Evolutionary conservation across 2,888 invertebrate genomes (phyloP).

Genomic region (Lasius platythorax): DNA sequence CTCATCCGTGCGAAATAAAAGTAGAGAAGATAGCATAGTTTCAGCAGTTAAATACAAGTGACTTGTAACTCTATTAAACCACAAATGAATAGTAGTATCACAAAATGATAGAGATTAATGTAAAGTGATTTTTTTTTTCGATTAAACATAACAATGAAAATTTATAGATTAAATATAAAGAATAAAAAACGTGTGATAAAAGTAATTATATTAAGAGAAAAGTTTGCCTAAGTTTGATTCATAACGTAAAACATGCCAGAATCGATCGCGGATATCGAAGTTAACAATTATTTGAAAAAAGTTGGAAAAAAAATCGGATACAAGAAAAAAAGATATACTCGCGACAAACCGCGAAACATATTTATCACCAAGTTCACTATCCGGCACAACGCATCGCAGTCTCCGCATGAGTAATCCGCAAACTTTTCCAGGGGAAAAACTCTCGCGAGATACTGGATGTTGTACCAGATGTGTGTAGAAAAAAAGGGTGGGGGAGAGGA

Average conservation of each 20-base stretch:
- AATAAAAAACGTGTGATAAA: not conserved
- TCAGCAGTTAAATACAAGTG: not conserved
- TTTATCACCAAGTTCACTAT: constrained; percentile 79
- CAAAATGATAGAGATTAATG: not conserved
- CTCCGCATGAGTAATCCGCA: constrained; percentile 83
- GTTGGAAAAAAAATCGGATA: constrained; percentile 4
- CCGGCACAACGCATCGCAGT: constrained; percentile 73
- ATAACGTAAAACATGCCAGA: not conserved
- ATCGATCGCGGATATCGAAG: not conserved
- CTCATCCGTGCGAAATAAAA: constrained; percentile 14
- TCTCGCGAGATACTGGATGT: constrained; percentile 65
- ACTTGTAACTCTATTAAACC: not conserved
- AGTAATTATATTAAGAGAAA: not conserved
- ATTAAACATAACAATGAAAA: not conserved
- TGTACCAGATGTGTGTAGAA: constrained; percentile 11
- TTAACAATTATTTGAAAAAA: not conserved
- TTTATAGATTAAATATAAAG: not conserved
- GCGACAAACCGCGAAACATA: constrained; percentile 73
- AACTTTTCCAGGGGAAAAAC: constrained; percentile 77
- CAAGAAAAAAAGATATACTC: constrained; percentile 37
- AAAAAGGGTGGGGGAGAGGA: not conserved
- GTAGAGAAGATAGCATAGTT: not conserved
- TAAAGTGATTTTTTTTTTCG: not conserved
- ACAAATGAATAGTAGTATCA: not conserved
- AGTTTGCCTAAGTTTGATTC: not conserved